Base-by-base conservation (phyloP, 2,888 invertebrate species). In the Pachydiplax longipennis region DNA sequence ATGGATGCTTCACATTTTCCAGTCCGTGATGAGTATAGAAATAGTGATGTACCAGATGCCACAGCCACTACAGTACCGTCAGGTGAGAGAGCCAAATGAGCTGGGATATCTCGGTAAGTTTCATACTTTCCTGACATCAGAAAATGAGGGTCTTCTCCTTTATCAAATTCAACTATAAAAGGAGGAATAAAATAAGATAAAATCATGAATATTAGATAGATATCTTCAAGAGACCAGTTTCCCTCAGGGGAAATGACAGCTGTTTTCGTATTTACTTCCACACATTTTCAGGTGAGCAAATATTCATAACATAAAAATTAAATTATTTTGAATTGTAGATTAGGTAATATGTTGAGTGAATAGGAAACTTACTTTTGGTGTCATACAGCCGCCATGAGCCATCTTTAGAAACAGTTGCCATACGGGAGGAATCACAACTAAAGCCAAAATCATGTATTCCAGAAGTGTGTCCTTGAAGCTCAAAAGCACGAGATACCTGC, bases 311-410 rank as follows among this genome's bases (percentile, higher is more conserved):
- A n/a, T 2, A n/a, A 18, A 4, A 80, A 35, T 1, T 37, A 12
- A 31, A 10, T 80, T 22, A 18, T n/a, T 35, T n/a, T 35, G 31
- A 18, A n/a, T 61, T 61, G 61, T 5, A 61, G 22, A 58, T 48
- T 58, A 31, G 12, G 31, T 31, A n/a, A 10, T 6, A 22, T 44
- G 40, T n/a, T 22, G 40, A 25, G 22, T 18, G 10, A n/a, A 61
- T 80, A 10, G 12, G 22, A 40, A 73, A 94, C 94, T 95, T 94
- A 97, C 97, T 96, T 94, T 97, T 97, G 90, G 97, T 98, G 94
- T 98, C 96, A 95, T 96, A 98, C 91, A 98, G 94, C 93, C 96
- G 97, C 97, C 98, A 98, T 91, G 97, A 97, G 93, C 97, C 97
- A 94, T 98, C 98, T 94, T 97, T 98, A 40, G 98, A 98, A 92